phyloP scores from a whole-genome alignment of 1,140 invertebrate genomes.

The Ceratitis capitata region DNA sequence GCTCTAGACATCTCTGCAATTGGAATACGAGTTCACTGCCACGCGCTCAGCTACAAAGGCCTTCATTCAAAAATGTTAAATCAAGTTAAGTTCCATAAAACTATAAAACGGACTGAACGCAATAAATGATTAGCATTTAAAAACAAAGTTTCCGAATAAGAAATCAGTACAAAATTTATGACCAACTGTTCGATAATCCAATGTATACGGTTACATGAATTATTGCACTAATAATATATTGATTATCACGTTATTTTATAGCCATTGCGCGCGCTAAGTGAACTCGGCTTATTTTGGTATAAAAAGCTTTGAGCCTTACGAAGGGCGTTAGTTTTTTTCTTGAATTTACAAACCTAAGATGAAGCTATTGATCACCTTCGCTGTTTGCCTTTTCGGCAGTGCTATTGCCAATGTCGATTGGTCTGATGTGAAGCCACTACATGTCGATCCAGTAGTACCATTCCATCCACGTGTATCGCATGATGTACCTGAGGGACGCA shows the following conservation, averaged over 20 bases:
- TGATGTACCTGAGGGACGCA: slow-evolving; percentile 49
- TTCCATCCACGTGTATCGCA: not conserved
- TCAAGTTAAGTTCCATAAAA: too few species aligned
- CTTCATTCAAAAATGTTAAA: too few species aligned
- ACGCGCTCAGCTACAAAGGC: too few species aligned
- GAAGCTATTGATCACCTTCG: not conserved
- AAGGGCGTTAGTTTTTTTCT: not conserved
- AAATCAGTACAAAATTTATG: not conserved
- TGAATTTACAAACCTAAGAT: not conserved
- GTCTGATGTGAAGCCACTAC: not conserved
- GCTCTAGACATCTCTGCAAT: too few species aligned
- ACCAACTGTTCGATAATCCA: not conserved
- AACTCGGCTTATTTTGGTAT: not conserved
- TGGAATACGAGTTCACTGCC: too few species aligned
- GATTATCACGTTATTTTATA: not conserved
- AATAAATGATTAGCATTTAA: not conserved
- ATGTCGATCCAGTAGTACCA: not conserved
- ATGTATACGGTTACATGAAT: not conserved
- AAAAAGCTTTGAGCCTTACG: not conserved
- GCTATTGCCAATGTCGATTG: not conserved
- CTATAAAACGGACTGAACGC: not conserved
- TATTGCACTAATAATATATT: too few species aligned
- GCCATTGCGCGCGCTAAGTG: too few species aligned
- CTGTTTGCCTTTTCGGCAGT: not conserved
- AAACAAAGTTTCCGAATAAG: not conserved